Percentiles rank a stretch among this genome's conserved stretches.
Evolutionary conservation across 2,888 invertebrate genomes (phyloP).

Genomic region (Drosophila mettleri): DNA sequence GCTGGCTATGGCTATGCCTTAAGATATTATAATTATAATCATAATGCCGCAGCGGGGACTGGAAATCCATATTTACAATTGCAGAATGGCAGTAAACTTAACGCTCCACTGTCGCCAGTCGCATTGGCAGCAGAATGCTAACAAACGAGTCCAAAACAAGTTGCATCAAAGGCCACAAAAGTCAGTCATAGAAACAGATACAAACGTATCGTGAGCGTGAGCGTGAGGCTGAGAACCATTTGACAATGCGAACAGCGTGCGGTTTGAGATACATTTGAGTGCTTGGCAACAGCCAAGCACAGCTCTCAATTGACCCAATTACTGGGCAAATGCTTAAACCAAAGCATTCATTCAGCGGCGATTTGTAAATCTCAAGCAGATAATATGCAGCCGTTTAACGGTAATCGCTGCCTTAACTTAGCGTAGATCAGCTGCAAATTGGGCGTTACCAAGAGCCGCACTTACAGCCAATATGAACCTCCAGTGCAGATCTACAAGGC

Average conservation of each 20-base stretch:
- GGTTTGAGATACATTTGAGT: constrained; percentile 37
- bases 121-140: constrained; percentile 62
- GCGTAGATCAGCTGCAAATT: constrained; percentile 60
- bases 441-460: constrained; percentile 49
- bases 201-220: constrained; percentile 12
- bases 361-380: constrained; percentile 54
- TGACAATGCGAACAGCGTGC: constrained; percentile 57
- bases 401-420: constrained; percentile 39
- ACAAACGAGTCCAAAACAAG: constrained; percentile 66
- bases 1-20: constrained; percentile 6
- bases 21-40: constrained; percentile 25
- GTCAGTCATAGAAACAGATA: constrained; percentile 38
- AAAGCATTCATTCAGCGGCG: constrained; percentile 31
- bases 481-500: constrained; percentile 16
- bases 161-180: constrained; percentile 73
- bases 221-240: constrained; percentile 40
- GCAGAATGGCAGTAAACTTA: constrained; percentile 40
- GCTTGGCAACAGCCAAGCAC: constrained; percentile 41
- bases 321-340: constrained; percentile 32
- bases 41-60: constrained; percentile 18
- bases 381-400: constrained; percentile 53
- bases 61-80: constrained; percentile 20
- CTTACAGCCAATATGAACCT: constrained; percentile 37
- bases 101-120: constrained; percentile 43
- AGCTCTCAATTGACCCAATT: constrained; percentile 58